A percentile compares a stretch with the other conserved stretches of the same genome.
These are phyloP conservation scores for Pseudopipra pipra DNA, from an alignment of 2,113 vertebrate genomes.

Conservation along the genomic window DNA sequence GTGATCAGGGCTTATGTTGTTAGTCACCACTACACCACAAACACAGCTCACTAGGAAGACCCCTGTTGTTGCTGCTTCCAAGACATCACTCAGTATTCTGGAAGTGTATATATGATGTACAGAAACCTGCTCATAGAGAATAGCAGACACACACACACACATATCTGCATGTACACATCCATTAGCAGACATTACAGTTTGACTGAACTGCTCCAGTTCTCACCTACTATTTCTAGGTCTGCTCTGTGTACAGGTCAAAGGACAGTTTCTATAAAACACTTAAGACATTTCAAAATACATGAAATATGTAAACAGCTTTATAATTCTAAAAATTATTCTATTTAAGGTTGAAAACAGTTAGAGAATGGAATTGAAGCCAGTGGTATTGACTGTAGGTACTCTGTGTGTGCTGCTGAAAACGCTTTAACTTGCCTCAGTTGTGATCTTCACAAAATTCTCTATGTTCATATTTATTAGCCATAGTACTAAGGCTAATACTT, in stretches of 20 bases:
- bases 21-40: not conserved
- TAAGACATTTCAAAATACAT: not conserved
- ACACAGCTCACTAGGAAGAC: not conserved
- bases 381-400: not conserved
- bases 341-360: not conserved
- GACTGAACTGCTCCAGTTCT: not conserved
- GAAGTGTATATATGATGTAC: not conserved
- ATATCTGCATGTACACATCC: accelerated
- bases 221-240: not conserved
- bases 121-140: not conserved
- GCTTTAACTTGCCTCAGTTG: not conserved
- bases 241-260: not conserved
- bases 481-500: not conserved
- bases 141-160: not conserved
- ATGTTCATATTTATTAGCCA: not conserved
- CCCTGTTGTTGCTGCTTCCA: not conserved
- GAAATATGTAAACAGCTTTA: not conserved
- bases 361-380: not conserved
- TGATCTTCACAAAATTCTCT: not conserved
- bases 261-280: not conserved
- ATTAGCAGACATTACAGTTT: not conserved
- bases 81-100: not conserved
- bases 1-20: not conserved
- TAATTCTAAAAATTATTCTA: not conserved
- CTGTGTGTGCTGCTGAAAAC: not conserved